These are phyloP conservation scores for Sitodiplosis mosellana DNA, from an alignment of 1,140 invertebrate genomes.

Conservation along the genomic window DNA sequence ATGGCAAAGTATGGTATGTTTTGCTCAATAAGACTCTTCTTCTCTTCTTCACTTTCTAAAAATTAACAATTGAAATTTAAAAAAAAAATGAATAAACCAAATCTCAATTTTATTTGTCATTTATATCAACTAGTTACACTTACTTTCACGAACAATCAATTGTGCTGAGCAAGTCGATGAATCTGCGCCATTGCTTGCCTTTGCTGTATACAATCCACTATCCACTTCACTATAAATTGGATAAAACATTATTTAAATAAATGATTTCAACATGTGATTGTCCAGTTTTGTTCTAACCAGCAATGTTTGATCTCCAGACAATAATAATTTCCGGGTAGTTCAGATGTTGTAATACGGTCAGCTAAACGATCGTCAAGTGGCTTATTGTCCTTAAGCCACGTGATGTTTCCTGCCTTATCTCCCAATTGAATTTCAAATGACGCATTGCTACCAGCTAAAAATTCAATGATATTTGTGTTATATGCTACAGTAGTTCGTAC, in stretches of 20 bases:
- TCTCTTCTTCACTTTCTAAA: conserved; percentile 51
- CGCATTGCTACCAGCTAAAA: conserved; percentile 65
- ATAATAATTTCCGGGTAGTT: conserved; percentile 32
- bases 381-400: conserved; percentile 82
- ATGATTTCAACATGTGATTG: neutral
- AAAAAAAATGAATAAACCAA: neutral
- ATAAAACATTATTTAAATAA: neutral
- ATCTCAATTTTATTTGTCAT: conserved; percentile 4
- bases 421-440: conserved; percentile 63
- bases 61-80: conserved; percentile 4
- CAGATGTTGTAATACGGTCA: conserved; percentile 46
- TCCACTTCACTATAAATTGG: conserved; percentile 50
- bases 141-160: conserved; percentile 65
- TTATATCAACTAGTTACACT: conserved; percentile 20
- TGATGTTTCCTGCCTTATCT: conserved; percentile 38
- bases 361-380: conserved; percentile 55
- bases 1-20: conserved; percentile 66
- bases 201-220: conserved; percentile 76
- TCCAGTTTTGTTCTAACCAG: conserved; percentile 15
- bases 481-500: too few species aligned
- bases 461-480: too few species aligned
- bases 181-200: conserved; percentile 65
- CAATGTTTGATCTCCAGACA: conserved; percentile 65
- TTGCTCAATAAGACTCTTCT: conserved; percentile 43
- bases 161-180: conserved; percentile 67